phyloP scores from a whole-genome alignment of 35 echinoderm and acorn worm species.

The Eucidaris tribuloides region DNA sequence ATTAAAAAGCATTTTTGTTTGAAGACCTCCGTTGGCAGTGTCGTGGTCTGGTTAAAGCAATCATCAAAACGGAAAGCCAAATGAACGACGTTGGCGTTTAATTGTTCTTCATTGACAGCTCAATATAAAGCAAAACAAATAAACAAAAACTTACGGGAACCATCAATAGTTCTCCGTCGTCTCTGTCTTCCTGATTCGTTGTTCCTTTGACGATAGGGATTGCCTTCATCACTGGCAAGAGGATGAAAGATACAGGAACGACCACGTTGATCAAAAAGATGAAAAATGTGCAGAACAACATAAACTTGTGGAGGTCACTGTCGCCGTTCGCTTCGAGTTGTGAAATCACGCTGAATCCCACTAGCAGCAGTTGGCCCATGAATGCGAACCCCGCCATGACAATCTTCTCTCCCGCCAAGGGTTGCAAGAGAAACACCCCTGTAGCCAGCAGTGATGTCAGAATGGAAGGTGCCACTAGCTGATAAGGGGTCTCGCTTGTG shows the following conservation, averaged over 20 bases:
- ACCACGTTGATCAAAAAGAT: neutral
- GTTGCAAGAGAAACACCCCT: slow-evolving; percentile 10
- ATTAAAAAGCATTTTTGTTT: no score
- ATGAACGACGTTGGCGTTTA: no score
- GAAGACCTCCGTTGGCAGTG: no score
- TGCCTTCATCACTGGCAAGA: neutral
- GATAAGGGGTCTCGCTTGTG: neutral
- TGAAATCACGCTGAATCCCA: neutral
- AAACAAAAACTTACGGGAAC: neutral
- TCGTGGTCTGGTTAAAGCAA: no score
- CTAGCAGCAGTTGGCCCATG: neutral
- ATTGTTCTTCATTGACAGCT: no score
- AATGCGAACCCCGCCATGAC: neutral
- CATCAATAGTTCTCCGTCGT: neutral
- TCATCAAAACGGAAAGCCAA: no score
- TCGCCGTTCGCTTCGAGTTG: neutral
- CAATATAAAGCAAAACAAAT: no score
- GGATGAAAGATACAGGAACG: neutral
- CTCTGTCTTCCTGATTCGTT: neutral
- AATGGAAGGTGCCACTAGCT: neutral
- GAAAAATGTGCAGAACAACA: neutral
- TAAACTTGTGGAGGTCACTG: neutral
- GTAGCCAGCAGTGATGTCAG: neutral
- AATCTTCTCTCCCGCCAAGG: slow-evolving; percentile 17
- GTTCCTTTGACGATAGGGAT: no score